Evolutionary conservation across 1,140 invertebrate species (phyloP).

Genomic region (Psilanteris sp.): DNA sequence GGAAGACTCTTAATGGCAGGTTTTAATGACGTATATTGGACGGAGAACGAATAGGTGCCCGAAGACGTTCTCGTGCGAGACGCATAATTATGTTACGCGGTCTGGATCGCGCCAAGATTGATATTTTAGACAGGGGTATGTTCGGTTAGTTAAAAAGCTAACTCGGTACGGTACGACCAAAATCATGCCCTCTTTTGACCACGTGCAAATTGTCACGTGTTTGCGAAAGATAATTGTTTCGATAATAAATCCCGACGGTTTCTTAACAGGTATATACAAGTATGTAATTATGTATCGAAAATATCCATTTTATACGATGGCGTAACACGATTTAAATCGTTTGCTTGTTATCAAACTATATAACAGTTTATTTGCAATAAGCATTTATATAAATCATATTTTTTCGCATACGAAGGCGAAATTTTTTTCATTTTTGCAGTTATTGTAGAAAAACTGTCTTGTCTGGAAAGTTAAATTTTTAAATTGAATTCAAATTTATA

Average conservation of each 20-base stretch:
- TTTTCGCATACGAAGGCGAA: too few species aligned
- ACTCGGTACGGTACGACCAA: neutral
- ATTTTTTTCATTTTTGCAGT: too few species aligned
- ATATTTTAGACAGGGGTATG: neutral
- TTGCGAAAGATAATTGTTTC: conserved; percentile 1
- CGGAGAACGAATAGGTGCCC: neutral
- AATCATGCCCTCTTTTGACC: neutral
- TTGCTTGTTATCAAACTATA: too few species aligned
- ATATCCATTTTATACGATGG: too few species aligned
- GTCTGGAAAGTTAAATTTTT: too few species aligned
- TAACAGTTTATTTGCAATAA: too few species aligned
- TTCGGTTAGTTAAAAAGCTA: neutral
- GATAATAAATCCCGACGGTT: neutral
- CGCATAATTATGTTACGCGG: conserved; percentile 12
- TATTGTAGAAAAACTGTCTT: too few species aligned
- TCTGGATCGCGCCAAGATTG: conserved; percentile 16
- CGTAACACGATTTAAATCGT: too few species aligned
- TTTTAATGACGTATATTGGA: conserved; percentile 8
- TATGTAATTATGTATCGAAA: too few species aligned
- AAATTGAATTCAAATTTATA: too few species aligned
- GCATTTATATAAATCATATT: too few species aligned
- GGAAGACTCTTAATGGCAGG: conserved; percentile 15
- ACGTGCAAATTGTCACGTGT: conserved; percentile 23
- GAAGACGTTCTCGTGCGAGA: neutral
- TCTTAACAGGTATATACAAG: too few species aligned